A percentile compares a stretch with the other conserved stretches of the same genome.
Conservation (phyloP, 2,797 vertebrate genomes). For the Gila robusta region DNA sequence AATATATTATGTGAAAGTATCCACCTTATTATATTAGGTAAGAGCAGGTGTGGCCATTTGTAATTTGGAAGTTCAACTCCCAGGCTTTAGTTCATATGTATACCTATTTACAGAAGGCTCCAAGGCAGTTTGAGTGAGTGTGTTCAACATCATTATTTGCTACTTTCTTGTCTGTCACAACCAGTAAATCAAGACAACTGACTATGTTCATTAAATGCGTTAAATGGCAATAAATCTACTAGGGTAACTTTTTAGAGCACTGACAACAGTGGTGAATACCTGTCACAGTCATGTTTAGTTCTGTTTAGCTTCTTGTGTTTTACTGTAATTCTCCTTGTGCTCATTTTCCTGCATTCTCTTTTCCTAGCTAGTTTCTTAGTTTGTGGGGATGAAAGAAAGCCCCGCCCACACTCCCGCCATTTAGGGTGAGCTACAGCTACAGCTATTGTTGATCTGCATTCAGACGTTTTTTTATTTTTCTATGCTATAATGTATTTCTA, state of each 20-base stretch:
- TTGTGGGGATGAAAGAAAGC: too few species aligned
- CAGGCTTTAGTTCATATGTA: neutral
- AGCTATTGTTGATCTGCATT: too few species aligned
- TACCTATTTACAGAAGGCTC: neutral
- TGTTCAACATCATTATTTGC: constrained; percentile 16
- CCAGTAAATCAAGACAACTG: constrained; percentile 24
- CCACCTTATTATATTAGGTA: neutral
- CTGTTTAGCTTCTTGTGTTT: neutral
- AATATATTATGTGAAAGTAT: neutral
- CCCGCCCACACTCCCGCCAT: too few species aligned
- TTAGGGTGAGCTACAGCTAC: too few species aligned
- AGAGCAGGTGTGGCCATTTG: neutral
- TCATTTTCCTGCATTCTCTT: neutral
- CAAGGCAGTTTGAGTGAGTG: neutral
- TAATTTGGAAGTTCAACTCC: neutral
- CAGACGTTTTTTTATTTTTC: too few species aligned
- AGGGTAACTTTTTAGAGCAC: constrained; percentile 7
- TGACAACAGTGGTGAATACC: neutral
- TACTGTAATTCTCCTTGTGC: neutral
- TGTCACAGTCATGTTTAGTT: neutral
- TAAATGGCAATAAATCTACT: constrained; percentile 20
- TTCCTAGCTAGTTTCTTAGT: neutral
- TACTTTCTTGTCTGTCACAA: constrained; percentile 13
- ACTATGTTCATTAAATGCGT: constrained; percentile 2
- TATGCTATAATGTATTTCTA: too few species aligned